Evolutionary conservation across 2,797 vertebrate species (phyloP), one percentile per base, ranked within the genome.

Genomic region (Pampus argenteus): DNA sequence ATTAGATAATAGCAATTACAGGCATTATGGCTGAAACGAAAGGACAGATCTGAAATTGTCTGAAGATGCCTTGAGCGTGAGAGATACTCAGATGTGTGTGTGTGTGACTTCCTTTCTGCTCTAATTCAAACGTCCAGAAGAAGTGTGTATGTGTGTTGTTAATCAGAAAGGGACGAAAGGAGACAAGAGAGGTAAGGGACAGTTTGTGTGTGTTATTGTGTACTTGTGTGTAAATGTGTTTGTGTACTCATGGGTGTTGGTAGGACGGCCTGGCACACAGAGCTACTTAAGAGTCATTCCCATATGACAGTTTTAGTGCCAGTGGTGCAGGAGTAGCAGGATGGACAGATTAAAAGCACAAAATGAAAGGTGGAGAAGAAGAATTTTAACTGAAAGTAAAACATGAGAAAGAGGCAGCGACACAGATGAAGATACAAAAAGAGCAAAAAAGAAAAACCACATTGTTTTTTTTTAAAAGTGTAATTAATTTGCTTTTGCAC

Each of bases 121-220:
- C 68, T 91, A 81, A 91, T 89, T 88, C 85, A 88, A 85, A 82
- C 18, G 36, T 78, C 66, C 57, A 68, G 54, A 66, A 56, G 47
- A 82, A 72, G 66, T 59, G 58, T 71, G 76, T 40, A 7, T 64
- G 59, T 78, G 59, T 82, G 51, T 71, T 62, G 58, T 80, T 81
- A 73, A 77, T 82, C 78, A 70, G 73, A 25, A 26, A 65, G 70
- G 61, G 45, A 48, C 14, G 6, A 78, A 79, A 69, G 57, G 48
- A 70, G 69, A 67, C 23, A 17, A 52, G 62, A 74, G 61, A 73
- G 65, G 80, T 85, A 69, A 80, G 45, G 34, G 66, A 52, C 49
- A 50, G 36, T 51, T 7, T 36, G 42, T 65, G 52, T 47, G 40
- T 70, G 48, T 36, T 26, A 20, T 58, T 49, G 68, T 57, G 25